phyloP scores from a whole-genome alignment of 1,140 invertebrate genomes.

The Bombus turneri region DNA sequence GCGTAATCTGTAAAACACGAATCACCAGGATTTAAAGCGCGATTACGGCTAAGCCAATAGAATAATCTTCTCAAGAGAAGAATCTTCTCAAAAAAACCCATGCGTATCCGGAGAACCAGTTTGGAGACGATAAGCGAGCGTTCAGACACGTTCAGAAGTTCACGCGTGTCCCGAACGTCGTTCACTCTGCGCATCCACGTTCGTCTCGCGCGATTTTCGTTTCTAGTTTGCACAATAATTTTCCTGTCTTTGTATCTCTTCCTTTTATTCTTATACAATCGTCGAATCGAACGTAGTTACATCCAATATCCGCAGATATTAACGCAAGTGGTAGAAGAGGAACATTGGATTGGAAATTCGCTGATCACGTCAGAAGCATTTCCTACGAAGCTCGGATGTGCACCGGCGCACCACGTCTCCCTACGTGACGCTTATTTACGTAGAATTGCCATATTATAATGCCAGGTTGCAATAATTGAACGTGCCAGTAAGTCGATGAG shows the following conservation, averaged over 20 bases:
- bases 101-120: background rate
- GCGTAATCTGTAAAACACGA: conserved; percentile 19
- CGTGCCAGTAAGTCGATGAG: background rate
- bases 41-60: conserved; percentile 37
- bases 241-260: too few species aligned
- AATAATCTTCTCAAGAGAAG: background rate
- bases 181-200: background rate
- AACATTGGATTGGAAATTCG: conserved; percentile 5
- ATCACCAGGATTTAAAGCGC: conserved; percentile 22
- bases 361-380: conserved; percentile 14
- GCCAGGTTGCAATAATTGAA: background rate
- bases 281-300: background rate
- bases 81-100: background rate
- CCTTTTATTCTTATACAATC: background rate
- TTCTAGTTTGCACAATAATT: too few species aligned
- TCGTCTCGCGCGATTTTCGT: background rate
- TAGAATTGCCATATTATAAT: background rate
- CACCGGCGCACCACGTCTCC: background rate
- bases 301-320: background rate
- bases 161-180: too few species aligned
- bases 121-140: background rate
- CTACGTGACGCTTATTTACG: conserved; percentile 22
- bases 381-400: background rate
- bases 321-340: background rate
- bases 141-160: background rate